A percentile compares a stretch with the other conserved stretches of the same genome.
Conservation (phyloP, 2,797 vertebrate species). For the Dipus sagitta region DNA sequence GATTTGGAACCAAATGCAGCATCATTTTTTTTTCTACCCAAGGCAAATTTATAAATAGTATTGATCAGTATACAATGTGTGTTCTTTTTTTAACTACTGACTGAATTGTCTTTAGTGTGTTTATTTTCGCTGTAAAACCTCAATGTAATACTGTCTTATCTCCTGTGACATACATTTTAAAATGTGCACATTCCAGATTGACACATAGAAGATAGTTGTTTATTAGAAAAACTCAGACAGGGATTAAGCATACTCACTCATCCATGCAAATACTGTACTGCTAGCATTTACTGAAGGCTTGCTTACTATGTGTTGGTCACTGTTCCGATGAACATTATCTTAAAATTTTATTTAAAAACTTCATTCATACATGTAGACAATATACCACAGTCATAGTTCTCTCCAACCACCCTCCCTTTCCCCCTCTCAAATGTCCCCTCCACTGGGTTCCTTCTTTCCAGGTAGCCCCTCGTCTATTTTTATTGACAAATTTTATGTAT, state of each 20-base stretch:
- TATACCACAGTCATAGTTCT: not conserved
- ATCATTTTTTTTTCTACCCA: constrained; percentile 11
- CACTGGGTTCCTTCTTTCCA: too few species aligned
- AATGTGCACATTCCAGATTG: not conserved
- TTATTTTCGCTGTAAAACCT: constrained; percentile 59
- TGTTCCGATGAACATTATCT: not conserved
- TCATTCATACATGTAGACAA: too few species aligned
- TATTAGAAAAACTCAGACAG: not conserved
- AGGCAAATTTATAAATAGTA: constrained; percentile 55
- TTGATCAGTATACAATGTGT: not conserved
- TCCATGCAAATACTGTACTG: not conserved
- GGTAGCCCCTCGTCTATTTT: too few species aligned
- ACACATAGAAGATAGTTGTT: constrained; percentile 4
- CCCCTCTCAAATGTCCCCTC: too few species aligned
- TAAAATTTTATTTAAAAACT: too few species aligned
- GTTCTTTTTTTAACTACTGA: constrained; percentile 42
- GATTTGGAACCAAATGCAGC: constrained; percentile 46
- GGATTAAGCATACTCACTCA: constrained; percentile 25
- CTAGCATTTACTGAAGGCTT: not conserved
- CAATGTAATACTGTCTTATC: not conserved
- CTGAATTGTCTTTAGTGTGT: constrained; percentile 27
- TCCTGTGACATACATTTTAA: constrained; percentile 37
- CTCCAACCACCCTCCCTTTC: not conserved
- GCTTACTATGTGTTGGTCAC: not conserved
- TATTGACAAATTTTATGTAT: too few species aligned